Evolutionary conservation across 2,888 invertebrate species (phyloP).

Genomic region (Balanococcus diminutus): DNA sequence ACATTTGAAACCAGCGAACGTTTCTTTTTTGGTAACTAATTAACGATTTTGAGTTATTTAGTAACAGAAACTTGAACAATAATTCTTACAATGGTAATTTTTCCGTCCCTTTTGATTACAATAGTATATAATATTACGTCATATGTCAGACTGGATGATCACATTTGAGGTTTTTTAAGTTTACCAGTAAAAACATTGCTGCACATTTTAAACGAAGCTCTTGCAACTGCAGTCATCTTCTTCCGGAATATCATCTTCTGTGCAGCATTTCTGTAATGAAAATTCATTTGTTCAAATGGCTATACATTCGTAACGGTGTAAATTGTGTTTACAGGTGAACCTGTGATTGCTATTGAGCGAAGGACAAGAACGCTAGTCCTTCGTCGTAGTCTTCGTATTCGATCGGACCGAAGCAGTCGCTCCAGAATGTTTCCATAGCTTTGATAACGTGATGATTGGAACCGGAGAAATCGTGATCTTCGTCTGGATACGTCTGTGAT

Average conservation of each 20-base stretch:
- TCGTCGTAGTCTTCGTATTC: constrained; percentile 76
- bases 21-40: not conserved
- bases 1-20: not conserved
- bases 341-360: constrained; percentile 59
- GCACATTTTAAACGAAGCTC: constrained; percentile 37
- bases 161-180: constrained; percentile 39
- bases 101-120: not conserved
- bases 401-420: constrained; percentile 78
- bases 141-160: constrained; percentile 33
- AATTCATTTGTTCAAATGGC: constrained; percentile 26
- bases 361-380: constrained; percentile 66
- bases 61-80: not conserved
- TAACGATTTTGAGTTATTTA: not conserved
- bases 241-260: constrained; percentile 42
- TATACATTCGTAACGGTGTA: not conserved
- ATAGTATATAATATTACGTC: not conserved
- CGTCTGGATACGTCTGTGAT: constrained; percentile 83
- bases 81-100: not conserved
- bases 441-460: constrained; percentile 80
- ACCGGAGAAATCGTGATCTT: constrained; percentile 76
- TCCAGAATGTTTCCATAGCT: constrained; percentile 85
- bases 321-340: constrained; percentile 23
- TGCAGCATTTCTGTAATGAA: constrained; percentile 22
- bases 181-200: constrained; percentile 24
- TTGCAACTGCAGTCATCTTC: constrained; percentile 30